Conservation (phyloP, 2,797 vertebrate genomes). For the Acrocephalus scirpaceus region DNA sequence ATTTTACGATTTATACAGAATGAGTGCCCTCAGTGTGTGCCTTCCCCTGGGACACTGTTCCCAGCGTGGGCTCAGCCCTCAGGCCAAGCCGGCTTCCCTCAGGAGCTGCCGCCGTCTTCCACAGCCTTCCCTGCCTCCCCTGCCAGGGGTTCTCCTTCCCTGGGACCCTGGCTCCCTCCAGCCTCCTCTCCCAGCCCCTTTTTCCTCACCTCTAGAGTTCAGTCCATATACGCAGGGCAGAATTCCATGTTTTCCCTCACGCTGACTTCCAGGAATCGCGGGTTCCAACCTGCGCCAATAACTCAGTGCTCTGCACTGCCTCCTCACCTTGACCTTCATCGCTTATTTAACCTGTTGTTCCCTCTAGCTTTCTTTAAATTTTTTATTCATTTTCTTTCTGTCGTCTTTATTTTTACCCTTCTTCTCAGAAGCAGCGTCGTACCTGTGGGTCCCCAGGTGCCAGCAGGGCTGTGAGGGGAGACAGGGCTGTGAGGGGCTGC, state of each 20-base stretch:
- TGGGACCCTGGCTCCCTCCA: neutral
- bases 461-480: accelerated
- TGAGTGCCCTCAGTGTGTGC: neutral
- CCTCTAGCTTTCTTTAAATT: neutral
- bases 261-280: accelerated
- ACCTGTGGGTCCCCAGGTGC: accelerated
- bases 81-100: neutral
- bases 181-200: neutral
- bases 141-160: accelerated
- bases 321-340: neutral
- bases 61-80: accelerated
- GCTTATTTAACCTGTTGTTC: neutral
- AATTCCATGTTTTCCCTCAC: neutral
- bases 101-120: neutral
- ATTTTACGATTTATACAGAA: neutral
- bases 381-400: neutral
- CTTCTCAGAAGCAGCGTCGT: accelerated
- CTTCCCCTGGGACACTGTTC: neutral
- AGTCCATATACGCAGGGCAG: neutral
- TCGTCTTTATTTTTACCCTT: neutral
- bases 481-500: neutral
- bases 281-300: accelerated
- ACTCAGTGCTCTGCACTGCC: accelerated
- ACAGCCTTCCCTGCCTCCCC: too few species aligned
- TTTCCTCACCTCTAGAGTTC: neutral